Conservation (phyloP, 1,140 invertebrate genomes). For the Colletes gigas region DNA sequence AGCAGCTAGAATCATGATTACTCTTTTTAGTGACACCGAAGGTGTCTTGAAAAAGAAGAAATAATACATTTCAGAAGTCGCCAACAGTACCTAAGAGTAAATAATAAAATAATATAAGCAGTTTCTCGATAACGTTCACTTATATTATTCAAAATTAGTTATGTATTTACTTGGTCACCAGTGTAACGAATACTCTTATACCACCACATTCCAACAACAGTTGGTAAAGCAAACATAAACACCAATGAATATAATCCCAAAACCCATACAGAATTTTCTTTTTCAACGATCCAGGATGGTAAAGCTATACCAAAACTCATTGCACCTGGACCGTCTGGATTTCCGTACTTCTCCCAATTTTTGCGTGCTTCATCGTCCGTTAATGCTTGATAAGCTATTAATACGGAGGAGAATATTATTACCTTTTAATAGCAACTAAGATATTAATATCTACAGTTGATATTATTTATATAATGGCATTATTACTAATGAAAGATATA, state of each 20-base stretch:
- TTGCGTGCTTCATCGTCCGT: slow-evolving; percentile 98
- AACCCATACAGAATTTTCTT: slow-evolving; percentile 99
- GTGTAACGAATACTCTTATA: slow-evolving; percentile 98
- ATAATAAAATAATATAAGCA: not conserved
- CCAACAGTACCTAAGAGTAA: slow-evolving; percentile 89
- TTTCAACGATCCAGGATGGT: slow-evolving; percentile 99
- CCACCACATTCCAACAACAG: slow-evolving; percentile 98
- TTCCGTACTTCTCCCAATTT: slow-evolving; percentile 99
- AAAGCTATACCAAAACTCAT: slow-evolving; percentile 99
- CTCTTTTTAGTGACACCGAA: slow-evolving; percentile 95
- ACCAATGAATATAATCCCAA: slow-evolving; percentile 97
- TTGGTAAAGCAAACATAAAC: slow-evolving; percentile 98
- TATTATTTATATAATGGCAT: slow-evolving; percentile 21
- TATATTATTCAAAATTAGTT: not conserved
- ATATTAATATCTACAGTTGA: slow-evolving; percentile 18
- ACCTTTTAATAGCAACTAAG: slow-evolving; percentile 16
- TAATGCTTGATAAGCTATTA: slow-evolving; percentile 86
- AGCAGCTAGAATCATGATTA: slow-evolving; percentile 97
- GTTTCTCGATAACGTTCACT: not conserved
- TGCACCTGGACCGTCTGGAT: slow-evolving; percentile 99
- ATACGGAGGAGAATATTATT: slow-evolving; percentile 51
- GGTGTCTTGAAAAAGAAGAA: slow-evolving; percentile 98
- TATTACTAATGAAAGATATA: not conserved
- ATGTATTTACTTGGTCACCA: slow-evolving; percentile 89
- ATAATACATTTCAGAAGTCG: slow-evolving; percentile 97